Evolutionary conservation across 1,140 invertebrate species (phyloP), one percentile per base, ranked within the genome.

Genomic region (Popillia japonica): DNA sequence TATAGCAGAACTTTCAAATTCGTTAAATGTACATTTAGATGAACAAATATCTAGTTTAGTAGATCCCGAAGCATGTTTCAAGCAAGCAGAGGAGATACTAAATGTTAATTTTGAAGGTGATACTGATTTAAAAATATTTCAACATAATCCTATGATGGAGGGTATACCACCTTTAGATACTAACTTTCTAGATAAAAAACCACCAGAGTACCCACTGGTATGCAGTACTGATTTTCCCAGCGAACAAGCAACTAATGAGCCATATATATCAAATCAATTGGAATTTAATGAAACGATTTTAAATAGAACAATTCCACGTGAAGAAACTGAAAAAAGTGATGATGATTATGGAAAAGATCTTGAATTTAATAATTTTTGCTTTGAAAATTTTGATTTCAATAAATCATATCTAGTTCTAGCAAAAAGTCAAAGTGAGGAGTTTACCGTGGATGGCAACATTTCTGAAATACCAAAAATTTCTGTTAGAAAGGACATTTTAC

Each of bases 1-100:
- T 17, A 83, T 85, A 64, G 79, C 82, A 78, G 80, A 83, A 75
- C 78, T 85, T 8, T 80, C 78, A 23, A 78, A 72, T n/a, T 81
- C 80, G 23, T 78, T 85, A 48, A 68, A 83, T 78, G 42, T 82
- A 72, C 78, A 77, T 78, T 75, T 81, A 72, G 81, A 82, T 41
- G 17, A 41, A 9, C 72, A 74, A 4, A 22, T 74, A 74, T 9
- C 17, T 17, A 40, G 17, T 41, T 22, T 74, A 42, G 72, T 74
- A 17, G 75, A 55, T 76, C 78, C 78, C 34, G 78, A 79, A 41
- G 10, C 44, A 14, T 76, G 48, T 23, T 79, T 79, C 41, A 75
- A 77, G 34, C 78, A 79, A 61, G 78, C 78, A 0, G 78, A 75
- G 17, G 64, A 76, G 3, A 76, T 79, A 64, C 44, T 79, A 79